A percentile compares a stretch with the other conserved stretches of the same genome.
These are phyloP conservation scores for Lasioglossum morio DNA, from an alignment of 2,888 invertebrate species.

Conservation along the genomic window DNA sequence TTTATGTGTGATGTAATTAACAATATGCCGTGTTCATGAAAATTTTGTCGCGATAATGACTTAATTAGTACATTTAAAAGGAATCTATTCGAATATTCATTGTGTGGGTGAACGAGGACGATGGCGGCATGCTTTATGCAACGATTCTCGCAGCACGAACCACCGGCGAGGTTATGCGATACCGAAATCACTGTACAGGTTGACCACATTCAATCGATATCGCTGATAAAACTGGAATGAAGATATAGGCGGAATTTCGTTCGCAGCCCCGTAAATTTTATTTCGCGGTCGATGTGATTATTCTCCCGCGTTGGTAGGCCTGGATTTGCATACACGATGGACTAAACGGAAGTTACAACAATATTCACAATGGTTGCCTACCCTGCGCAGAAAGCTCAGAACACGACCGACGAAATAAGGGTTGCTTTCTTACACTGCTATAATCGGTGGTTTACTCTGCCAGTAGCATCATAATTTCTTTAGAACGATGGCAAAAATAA, in stretches of 20 bases:
- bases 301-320: not conserved
- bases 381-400: not conserved
- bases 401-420: not conserved
- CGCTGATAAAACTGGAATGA: constrained; percentile 42
- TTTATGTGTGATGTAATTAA: not conserved
- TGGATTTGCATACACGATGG: not conserved
- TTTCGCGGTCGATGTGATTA: constrained; percentile 5
- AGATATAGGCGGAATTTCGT: constrained; percentile 42
- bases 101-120: constrained; percentile 37
- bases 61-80: not conserved
- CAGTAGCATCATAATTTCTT: not conserved
- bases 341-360: not conserved
- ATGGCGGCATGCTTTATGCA: constrained; percentile 39
- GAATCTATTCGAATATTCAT: constrained; percentile 25
- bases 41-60: not conserved
- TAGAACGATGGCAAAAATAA: not conserved
- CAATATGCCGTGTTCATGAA: not conserved
- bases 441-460: not conserved
- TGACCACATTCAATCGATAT: constrained; percentile 58
- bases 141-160: constrained; percentile 41
- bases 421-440: not conserved
- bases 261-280: constrained; percentile 18
- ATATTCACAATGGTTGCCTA: not conserved
- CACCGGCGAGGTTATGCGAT: constrained; percentile 48
- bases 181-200: constrained; percentile 47